Evolutionary conservation across 2,113 vertebrate species (phyloP), one percentile per base, ranked within the genome.

Genomic region (Dryoscopus gambensis): DNA sequence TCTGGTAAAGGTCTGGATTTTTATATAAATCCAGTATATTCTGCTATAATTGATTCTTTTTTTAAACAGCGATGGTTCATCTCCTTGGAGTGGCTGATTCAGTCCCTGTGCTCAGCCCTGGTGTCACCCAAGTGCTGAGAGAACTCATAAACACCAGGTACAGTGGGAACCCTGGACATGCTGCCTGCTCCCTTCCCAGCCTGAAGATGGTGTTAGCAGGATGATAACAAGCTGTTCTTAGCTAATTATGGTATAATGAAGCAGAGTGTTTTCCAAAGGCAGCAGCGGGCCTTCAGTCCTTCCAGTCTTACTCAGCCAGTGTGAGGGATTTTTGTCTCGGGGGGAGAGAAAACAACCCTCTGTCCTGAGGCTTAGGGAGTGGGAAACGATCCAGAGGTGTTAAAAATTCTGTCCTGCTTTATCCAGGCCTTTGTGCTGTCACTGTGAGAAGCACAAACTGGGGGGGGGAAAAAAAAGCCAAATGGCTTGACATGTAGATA

Each of bases 371-470:
- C 16, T 57, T 13, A 19, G 27, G 0, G 7, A 79, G 35, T 71
- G 92, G 84, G 90, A 96, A 74, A 46, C 33, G 63, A 60, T 80
- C 73, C 93, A 94, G 81, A 40, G 40, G 12, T 39, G 56, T 42
- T 55, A 31, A 74, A 78, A 81, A 76, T 73, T 75, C 67, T 94
- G 42, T 93, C 93, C 73, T 93, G 62, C 90, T 94, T 93, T 87
- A 70, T 96, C 81, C 68, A 75, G 86, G n/a, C 47, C 49, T 83
- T 65, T 68, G 19, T 80, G 63, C 70, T 76, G 64, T 67, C 56
- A 25, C 75, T 82, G 40, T 13, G 77, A 84, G 74, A 89, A 89
- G 73, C 55, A 46, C 23, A 91, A 84, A 50, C 55, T 73, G 25
- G 49, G 53, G 11, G 11, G 42, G 40, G 2, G 42, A 59, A 70